These are phyloP conservation scores for Electrophaes corylata DNA, from an alignment of 2,888 invertebrate species.

Conservation along the genomic window DNA sequence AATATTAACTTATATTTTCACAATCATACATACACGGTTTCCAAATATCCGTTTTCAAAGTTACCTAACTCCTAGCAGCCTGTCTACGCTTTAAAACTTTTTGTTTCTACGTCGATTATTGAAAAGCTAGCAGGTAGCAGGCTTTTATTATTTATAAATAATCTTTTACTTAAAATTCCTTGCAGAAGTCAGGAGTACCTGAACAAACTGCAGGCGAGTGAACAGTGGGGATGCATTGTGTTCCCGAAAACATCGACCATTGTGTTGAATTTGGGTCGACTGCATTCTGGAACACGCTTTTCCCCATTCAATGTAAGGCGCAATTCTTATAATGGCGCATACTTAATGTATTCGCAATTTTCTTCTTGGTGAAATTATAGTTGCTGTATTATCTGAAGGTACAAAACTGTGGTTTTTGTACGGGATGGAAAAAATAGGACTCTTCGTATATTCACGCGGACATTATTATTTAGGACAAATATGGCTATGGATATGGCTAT, in stretches of 20 bases:
- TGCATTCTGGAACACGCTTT: constrained; percentile 60
- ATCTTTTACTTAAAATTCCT: constrained; percentile 35
- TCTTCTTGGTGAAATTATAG: constrained; percentile 14
- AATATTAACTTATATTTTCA: too few species aligned
- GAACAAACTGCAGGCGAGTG: constrained; percentile 60
- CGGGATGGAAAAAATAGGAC: too few species aligned
- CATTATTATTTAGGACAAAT: too few species aligned
- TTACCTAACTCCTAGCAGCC: neutral
- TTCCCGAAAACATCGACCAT: constrained; percentile 68
- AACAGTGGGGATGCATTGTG: constrained; percentile 66
- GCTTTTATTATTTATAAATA: constrained; percentile 41
- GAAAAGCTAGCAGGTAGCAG: neutral
- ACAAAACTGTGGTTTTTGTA: constrained; percentile 4
- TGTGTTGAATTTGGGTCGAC: constrained; percentile 68
- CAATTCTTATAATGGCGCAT: constrained; percentile 41
- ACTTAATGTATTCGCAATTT: constrained; percentile 37
- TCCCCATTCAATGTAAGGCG: constrained; percentile 43
- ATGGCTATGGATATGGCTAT: too few species aligned
- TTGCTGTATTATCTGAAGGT: constrained; percentile 14
- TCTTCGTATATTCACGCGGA: too few species aligned
- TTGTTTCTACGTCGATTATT: neutral
- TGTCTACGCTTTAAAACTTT: neutral
- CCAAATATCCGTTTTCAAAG: neutral
- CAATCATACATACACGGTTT: too few species aligned
- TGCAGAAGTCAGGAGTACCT: constrained; percentile 59